Conservation (phyloP, 1,140 invertebrate species). For the Hylaeus volcanicus region DNA sequence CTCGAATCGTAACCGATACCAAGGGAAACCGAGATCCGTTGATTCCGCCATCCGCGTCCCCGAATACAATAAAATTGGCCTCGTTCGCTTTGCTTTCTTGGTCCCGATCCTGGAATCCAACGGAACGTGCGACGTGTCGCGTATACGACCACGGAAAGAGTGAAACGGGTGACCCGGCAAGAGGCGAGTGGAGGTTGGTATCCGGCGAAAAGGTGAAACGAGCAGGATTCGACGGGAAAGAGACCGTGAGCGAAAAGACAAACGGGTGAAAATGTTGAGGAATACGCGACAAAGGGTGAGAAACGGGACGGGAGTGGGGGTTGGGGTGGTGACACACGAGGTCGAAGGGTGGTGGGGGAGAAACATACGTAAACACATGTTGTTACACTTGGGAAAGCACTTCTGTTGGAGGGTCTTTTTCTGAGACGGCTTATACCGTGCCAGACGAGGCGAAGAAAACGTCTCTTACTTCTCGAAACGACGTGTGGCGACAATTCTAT, state of each 20-base stretch:
- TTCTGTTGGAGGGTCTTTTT: conserved; percentile 52
- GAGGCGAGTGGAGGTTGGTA: background rate
- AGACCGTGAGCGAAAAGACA: too few species aligned
- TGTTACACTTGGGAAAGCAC: conserved; percentile 48
- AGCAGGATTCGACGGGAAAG: background rate
- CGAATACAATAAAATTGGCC: conserved; percentile 51
- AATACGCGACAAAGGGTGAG: conserved; percentile 24
- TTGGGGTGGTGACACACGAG: too few species aligned
- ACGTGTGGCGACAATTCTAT: conserved; percentile 74
- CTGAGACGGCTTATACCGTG: conserved; percentile 54
- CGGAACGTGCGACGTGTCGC: conserved; percentile 31
- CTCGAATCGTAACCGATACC: conserved; percentile 42
- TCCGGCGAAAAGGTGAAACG: background rate
- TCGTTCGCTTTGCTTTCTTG: conserved; percentile 28
- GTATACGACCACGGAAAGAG: conserved; percentile 37
- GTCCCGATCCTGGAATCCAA: background rate
- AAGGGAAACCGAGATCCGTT: conserved; percentile 21
- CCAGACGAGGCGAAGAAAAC: conserved; percentile 55
- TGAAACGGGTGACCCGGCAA: background rate
- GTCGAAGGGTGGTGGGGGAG: background rate
- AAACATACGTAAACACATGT: conserved; percentile 53
- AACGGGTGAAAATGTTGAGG: background rate
- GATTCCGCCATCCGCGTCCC: conserved; percentile 11
- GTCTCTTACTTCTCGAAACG: conserved; percentile 59
- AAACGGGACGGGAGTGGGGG: background rate